These are phyloP conservation scores for Malurus splendens DNA, from an alignment of 2,797 vertebrate species.

Conservation along the genomic window DNA sequence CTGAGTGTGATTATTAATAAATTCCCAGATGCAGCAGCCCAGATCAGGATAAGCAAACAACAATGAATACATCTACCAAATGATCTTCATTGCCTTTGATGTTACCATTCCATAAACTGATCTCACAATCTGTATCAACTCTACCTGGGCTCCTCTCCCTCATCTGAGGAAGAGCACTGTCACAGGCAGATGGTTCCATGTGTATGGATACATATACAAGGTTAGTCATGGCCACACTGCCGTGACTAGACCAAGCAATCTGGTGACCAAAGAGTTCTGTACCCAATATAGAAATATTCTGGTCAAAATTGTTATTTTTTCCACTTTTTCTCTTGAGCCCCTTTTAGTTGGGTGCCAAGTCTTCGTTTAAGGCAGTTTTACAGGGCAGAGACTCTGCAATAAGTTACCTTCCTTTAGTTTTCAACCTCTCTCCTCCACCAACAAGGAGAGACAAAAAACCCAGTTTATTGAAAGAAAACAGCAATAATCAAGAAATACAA, in stretches of 20 bases:
- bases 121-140: background rate
- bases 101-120: background rate
- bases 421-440: background rate
- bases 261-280: background rate
- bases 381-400: background rate
- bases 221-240: background rate
- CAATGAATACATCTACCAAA: background rate
- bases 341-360: background rate
- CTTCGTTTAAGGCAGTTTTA: background rate
- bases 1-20: background rate
- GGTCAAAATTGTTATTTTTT: background rate
- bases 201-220: fast-evolving
- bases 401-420: background rate
- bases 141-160: background rate
- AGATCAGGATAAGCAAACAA: background rate
- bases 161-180: background rate
- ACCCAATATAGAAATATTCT: background rate
- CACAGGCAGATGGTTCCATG: background rate
- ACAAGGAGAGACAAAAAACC: background rate
- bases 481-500: background rate
- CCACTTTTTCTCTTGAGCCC: background rate
- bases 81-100: background rate
- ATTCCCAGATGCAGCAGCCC: fast-evolving
- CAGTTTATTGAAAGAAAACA: background rate
- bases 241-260: background rate